Conservation (phyloP, 2,113 vertebrate species). For the Ciconia maguari region DNA sequence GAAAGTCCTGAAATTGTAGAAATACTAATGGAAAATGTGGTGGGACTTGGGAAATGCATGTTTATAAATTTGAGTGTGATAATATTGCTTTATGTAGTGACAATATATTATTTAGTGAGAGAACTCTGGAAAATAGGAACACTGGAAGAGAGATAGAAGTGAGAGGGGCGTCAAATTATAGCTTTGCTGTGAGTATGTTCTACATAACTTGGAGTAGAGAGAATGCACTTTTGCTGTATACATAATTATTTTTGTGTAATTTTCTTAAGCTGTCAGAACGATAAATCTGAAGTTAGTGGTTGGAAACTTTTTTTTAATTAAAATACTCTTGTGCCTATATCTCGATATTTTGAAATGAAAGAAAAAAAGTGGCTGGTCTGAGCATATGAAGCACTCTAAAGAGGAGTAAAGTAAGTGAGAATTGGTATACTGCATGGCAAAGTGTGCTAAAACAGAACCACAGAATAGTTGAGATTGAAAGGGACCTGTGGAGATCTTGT, state of each 20-base stretch:
- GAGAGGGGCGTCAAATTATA: neutral
- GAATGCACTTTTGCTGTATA: neutral
- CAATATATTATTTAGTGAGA: neutral
- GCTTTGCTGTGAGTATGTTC: neutral
- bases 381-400: neutral
- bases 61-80: neutral
- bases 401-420: neutral
- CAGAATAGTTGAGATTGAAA: neutral
- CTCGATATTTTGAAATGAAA: neutral
- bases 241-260: neutral
- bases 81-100: neutral
- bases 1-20: neutral
- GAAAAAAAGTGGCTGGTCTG: neutral
- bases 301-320: neutral
- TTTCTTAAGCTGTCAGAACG: neutral
- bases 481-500: neutral
- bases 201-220: neutral
- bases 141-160: neutral
- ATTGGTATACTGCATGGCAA: neutral
- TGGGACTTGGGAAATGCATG: neutral
- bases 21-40: neutral
- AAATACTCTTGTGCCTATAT: neutral
- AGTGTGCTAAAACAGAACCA: neutral
- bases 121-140: neutral
- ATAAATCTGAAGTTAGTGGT: neutral